phyloP scores from a whole-genome alignment of 2,888 invertebrate species.

The Agriopis marginaria region DNA sequence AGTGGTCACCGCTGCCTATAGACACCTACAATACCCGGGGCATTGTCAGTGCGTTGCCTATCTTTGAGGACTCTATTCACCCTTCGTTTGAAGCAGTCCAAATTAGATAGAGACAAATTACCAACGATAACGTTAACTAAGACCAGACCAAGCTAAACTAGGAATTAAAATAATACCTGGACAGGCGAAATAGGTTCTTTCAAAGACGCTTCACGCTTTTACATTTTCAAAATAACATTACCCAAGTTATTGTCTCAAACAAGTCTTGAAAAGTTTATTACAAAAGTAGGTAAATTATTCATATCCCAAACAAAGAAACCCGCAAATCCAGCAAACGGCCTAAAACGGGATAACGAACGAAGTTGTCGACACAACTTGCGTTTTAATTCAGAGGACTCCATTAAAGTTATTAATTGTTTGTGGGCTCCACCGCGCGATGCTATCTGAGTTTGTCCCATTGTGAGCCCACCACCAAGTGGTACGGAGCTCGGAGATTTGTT shows the following conservation, averaged over 20 bases:
- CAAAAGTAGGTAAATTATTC: slow-evolving; percentile 27
- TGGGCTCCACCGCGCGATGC: slow-evolving; percentile 4
- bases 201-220: background rate
- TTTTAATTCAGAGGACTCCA: slow-evolving; percentile 31
- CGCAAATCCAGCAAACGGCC: slow-evolving; percentile 12
- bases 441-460: slow-evolving; percentile 16
- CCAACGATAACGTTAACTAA: no score
- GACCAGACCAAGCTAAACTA: no score
- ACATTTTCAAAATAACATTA: slow-evolving; percentile 7
- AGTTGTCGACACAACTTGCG: slow-evolving; percentile 23
- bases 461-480: background rate
- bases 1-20: no score
- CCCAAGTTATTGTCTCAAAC: slow-evolving; percentile 6
- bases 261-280: slow-evolving; percentile 15
- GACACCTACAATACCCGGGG: no score
- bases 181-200: background rate
- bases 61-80: no score
- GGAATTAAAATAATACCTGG: no score
- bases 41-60: no score
- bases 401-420: slow-evolving; percentile 31
- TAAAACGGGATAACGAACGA: slow-evolving; percentile 14
- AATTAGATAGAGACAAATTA: background rate
- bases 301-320: slow-evolving; percentile 24
- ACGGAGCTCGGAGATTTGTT: background rate
- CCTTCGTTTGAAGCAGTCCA: no score